These are phyloP conservation scores for Linnaemya vulpina DNA, from an alignment of 2,888 invertebrate species.

Conservation along the genomic window DNA sequence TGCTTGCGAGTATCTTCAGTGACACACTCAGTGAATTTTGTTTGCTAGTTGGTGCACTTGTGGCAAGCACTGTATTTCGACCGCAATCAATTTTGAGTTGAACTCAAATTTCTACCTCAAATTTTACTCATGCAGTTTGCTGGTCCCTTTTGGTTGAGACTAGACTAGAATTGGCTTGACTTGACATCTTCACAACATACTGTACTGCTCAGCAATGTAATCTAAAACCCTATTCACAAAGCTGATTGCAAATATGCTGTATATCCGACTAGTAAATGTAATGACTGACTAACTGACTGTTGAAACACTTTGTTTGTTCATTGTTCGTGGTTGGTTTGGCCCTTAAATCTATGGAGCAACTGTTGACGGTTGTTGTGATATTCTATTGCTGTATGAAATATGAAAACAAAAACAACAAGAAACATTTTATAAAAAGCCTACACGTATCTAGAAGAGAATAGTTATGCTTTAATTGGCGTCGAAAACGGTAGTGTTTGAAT, in stretches of 20 bases:
- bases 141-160: conserved; percentile 31
- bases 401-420: conserved; percentile 51
- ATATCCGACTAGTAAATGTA: conserved; percentile 11
- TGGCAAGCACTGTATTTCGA: conserved; percentile 42
- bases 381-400: conserved; percentile 45
- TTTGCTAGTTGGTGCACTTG: conserved; percentile 16
- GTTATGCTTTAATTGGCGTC: conserved; percentile 67
- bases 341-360: conserved; percentile 52
- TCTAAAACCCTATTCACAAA: conserved; percentile 75
- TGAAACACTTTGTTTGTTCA: conserved; percentile 68
- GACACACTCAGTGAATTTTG: too few relatives aligned
- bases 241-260: conserved; percentile 43
- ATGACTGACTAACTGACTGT: conserved; percentile 26
- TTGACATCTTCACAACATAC: conserved; percentile 37
- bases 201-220: conserved; percentile 73
- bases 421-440: conserved; percentile 70
- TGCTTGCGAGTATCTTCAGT: too few relatives aligned
- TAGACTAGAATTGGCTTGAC: conserved; percentile 43
- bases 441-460: conserved; percentile 69
- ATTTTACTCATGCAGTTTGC: conserved; percentile 64
- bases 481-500: conserved; percentile 67
- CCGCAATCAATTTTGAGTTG: conserved; percentile 69
- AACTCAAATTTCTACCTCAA: conserved; percentile 74
- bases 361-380: conserved; percentile 43
- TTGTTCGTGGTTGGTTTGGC: conserved; percentile 70